Evolutionary conservation across 2,113 vertebrate genomes (phyloP).

Genomic region (Chelonoidis abingdonii): DNA sequence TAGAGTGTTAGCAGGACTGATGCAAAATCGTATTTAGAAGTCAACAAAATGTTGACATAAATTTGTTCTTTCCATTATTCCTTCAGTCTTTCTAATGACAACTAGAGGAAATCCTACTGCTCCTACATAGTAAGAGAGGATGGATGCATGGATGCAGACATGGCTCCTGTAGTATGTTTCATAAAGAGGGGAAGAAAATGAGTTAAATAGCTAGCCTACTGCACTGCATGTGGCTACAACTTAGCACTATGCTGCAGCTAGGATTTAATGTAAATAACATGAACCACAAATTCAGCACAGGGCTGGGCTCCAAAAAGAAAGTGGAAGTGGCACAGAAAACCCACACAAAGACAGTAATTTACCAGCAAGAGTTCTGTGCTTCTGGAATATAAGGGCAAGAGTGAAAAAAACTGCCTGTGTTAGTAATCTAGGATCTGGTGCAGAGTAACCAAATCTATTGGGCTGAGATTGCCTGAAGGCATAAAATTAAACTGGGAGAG

Average conservation of each 20-base stretch:
- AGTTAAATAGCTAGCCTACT: neutral
- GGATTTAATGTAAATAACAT: conserved; percentile 46
- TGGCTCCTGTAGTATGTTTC: neutral
- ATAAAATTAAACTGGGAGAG: conserved; percentile 69
- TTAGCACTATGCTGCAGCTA: neutral
- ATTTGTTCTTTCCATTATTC: neutral
- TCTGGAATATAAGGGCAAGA: conserved; percentile 56
- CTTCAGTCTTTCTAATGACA: neutral
- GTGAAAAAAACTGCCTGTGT: conserved; percentile 46
- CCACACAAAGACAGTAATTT: conserved; percentile 49
- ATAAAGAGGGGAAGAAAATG: conserved; percentile 17
- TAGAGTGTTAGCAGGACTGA: neutral
- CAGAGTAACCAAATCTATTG: conserved; percentile 59
- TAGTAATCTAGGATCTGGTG: conserved; percentile 69
- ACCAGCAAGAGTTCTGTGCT: conserved; percentile 28
- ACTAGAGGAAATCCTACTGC: neutral
- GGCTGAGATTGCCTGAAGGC: conserved; percentile 67
- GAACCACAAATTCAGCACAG: conserved; percentile 43
- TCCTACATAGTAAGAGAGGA: conserved; percentile 22
- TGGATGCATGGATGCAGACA: neutral
- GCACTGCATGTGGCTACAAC: conserved; percentile 29
- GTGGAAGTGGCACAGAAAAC: conserved; percentile 52
- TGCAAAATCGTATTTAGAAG: neutral
- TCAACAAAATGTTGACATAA: neutral
- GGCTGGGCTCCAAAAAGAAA: conserved; percentile 18